Evolutionary conservation across 2,888 invertebrate genomes (phyloP), one percentile per base, ranked within the genome.

Genomic region (Tuberolachnus salignus): DNA sequence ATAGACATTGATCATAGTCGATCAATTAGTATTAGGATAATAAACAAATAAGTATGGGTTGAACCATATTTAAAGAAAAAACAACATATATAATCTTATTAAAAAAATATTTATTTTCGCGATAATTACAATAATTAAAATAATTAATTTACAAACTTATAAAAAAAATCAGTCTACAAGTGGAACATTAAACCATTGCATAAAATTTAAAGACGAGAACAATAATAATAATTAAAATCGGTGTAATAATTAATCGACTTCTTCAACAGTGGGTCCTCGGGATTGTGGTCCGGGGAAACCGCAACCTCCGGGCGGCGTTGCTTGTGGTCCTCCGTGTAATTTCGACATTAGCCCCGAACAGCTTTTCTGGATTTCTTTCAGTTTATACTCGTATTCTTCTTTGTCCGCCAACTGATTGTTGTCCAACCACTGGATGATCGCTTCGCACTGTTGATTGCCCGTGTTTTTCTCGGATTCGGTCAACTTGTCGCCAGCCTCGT

Each of bases 341-440:
- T 84, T 84, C 69, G 84, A 84, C 87, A 87, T 87, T 71, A 86
- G 82, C 1, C 87, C 86, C 8, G 84, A 83, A 80, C 85, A 86
- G 42, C 83, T 83, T 53, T 84, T 84, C 83, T 87, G 86, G 23
- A 87, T 64, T 80, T 87, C 87, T 80, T 86, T 83, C 73, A 86
- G 82, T 81, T 85, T 86, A 80, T 85, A 83, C 26, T 87, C 34
- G 34, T 4, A 34, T 6, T 34, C 34, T 34, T 34, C 34, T 34
- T 34, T 85, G 74, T 84, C 85, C 82, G 87, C 87, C 10, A 86
- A 86, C 82, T 86, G 86, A 21, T 66, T 46, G 66, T 51, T 84
- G 83, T 88, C 88, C 78, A 88, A 82, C 88, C 88, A 88, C 69
- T 83, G 83, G 70, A 88, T 81, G 3, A 84, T 83, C 63, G 86